These are phyloP conservation scores for Microctonus aethiopoides DNA, from an alignment of 2,888 invertebrate species.

Conservation along the genomic window DNA sequence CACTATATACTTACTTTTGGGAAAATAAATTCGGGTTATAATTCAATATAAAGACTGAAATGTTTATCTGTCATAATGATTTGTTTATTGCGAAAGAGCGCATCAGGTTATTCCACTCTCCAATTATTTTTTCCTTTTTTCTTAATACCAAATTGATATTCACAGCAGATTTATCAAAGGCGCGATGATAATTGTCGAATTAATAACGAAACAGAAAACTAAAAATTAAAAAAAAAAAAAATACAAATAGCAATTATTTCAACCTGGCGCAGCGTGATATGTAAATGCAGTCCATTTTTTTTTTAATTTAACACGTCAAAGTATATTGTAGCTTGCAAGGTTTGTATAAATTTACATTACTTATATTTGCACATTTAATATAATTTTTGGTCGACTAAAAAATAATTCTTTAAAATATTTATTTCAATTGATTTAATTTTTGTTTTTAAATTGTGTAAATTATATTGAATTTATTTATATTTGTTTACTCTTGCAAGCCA, in stretches of 20 bases:
- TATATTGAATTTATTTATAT: slow-evolving; percentile 7
- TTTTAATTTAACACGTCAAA: not conserved
- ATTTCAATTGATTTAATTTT: slow-evolving; percentile 13
- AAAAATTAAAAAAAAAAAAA: not conserved
- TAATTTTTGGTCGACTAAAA: not conserved
- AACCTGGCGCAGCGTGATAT: slow-evolving; percentile 36
- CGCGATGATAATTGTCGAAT: slow-evolving; percentile 60
- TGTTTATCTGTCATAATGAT: slow-evolving; percentile 58
- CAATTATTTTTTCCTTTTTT: slow-evolving; percentile 48
- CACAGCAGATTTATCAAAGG: slow-evolving; percentile 32
- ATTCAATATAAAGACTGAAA: not conserved
- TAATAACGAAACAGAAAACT: slow-evolving; percentile 61
- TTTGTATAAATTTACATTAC: not conserved
- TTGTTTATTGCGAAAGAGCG: slow-evolving; percentile 65
- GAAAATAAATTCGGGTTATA: not conserved
- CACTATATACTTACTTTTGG: not conserved
- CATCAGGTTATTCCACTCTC: slow-evolving; percentile 12
- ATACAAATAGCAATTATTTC: slow-evolving; percentile 56
- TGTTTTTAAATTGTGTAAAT: slow-evolving; percentile 12
- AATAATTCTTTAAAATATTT: not conserved
- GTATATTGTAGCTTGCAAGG: not conserved
- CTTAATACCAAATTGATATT: slow-evolving; percentile 54
- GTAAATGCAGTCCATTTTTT: slow-evolving; percentile 15
- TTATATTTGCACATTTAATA: no score
- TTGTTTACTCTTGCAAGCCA: slow-evolving; percentile 9